A percentile compares a stretch with the other conserved stretches of the same genome.
phyloP scores from a whole-genome alignment of 2,797 vertebrate species.

The Ispidina picta region DNA sequence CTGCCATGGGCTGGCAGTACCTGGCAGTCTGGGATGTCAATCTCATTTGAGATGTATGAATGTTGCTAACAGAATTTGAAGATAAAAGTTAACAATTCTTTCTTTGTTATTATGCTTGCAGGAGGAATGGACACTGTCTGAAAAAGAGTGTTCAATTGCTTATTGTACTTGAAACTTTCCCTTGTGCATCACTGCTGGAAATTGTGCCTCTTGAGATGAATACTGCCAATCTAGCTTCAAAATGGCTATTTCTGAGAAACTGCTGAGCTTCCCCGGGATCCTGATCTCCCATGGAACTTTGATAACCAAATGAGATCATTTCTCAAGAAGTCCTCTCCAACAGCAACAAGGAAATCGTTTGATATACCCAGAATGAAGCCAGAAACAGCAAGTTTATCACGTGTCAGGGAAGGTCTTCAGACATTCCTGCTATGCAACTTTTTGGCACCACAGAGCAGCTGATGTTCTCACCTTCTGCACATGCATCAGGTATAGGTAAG shows the following conservation, averaged over 20 bases:
- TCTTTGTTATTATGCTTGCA: not conserved
- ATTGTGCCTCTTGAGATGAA: not conserved
- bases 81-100: not conserved
- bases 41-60: not conserved
- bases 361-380: not conserved
- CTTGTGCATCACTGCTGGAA: not conserved
- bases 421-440: not conserved
- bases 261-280: not conserved
- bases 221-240: not conserved
- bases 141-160: not conserved
- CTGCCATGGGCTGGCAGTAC: not conserved
- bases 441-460: not conserved
- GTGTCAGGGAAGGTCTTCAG: not conserved
- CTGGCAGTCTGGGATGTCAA: not conserved
- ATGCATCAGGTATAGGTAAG: not conserved
- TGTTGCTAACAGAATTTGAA: not conserved
- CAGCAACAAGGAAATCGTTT: not conserved
- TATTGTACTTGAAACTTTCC: not conserved
- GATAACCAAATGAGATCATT: not conserved
- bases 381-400: too few species aligned
- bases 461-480: not conserved
- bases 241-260: not conserved
- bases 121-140: not conserved
- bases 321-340: not conserved
- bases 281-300: not conserved